Evolutionary conservation across 2,797 vertebrate species (phyloP).

Genomic region (Cossypha polioptera): DNA sequence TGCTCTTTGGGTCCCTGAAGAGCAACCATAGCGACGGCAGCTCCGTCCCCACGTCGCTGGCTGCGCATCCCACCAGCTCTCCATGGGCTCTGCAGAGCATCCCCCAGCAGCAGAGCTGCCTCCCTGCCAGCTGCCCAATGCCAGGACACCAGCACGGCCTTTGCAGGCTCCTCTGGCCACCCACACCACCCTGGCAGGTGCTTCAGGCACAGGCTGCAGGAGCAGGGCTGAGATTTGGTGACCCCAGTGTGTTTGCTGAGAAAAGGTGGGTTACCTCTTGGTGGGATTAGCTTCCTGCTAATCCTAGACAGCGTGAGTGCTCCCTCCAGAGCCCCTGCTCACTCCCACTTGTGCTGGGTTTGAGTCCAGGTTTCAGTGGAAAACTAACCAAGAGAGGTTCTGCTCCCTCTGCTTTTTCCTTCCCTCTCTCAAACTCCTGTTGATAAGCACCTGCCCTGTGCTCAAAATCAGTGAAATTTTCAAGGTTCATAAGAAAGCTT

Average conservation of each 20-base stretch:
- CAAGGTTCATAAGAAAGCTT: background rate
- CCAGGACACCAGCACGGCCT: background rate
- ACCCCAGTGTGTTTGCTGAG: background rate
- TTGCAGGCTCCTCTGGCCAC: background rate
- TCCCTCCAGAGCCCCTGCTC: background rate
- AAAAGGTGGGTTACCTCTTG: background rate
- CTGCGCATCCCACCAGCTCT: rapidly evolving
- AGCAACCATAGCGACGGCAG: rapidly evolving
- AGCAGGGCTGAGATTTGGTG: background rate
- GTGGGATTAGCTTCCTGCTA: background rate
- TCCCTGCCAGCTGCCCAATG: rapidly evolving
- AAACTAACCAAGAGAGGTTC: background rate
- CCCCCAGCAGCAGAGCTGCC: rapidly evolving
- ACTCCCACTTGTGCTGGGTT: background rate
- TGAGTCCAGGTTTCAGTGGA: background rate
- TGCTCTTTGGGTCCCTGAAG: background rate
- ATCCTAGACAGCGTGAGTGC: background rate
- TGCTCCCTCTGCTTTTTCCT: background rate
- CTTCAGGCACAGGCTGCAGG: background rate
- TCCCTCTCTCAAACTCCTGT: background rate
- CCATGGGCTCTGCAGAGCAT: background rate
- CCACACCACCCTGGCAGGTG: rapidly evolving
- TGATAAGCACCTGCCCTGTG: background rate
- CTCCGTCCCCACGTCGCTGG: background rate
- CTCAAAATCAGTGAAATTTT: background rate